Percentiles rank a stretch among this genome's conserved stretches.
Conservation (phyloP, 2,113 vertebrate species). For the Strigops habroptila region DNA sequence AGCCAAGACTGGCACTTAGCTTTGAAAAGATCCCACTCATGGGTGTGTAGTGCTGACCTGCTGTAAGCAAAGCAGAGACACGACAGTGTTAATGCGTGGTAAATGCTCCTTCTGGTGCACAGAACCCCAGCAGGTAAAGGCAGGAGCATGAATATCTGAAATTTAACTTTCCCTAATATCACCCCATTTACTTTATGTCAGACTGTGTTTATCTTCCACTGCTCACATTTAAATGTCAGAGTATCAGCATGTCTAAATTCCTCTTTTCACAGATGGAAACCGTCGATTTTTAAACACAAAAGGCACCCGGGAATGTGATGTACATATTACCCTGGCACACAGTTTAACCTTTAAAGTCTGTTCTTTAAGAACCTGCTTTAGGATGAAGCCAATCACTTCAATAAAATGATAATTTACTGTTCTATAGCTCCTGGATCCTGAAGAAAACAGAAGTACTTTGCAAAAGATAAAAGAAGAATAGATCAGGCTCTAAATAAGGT, state of each 20-base stretch:
- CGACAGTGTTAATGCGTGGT: background rate
- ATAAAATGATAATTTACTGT: constrained; percentile 4
- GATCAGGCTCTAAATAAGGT: background rate
- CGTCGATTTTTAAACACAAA: constrained; percentile 38
- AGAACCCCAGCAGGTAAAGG: background rate
- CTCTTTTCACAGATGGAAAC: constrained; percentile 34
- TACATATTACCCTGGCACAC: constrained; percentile 24
- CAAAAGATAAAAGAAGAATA: background rate
- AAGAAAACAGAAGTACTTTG: background rate
- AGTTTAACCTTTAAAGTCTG: constrained; percentile 27
- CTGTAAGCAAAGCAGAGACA: background rate
- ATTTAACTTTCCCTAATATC: constrained; percentile 18
- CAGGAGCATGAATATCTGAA: background rate
- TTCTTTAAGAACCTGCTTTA: background rate
- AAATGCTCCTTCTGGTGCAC: background rate
- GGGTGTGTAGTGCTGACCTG: background rate
- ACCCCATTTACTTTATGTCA: constrained; percentile 19
- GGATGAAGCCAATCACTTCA: background rate
- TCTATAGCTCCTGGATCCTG: background rate
- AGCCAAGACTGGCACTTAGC: background rate
- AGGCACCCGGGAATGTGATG: constrained; percentile 26
- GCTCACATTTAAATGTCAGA: constrained; percentile 58
- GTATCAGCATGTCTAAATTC: constrained; percentile 45
- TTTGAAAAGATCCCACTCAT: background rate
- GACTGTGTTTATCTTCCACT: constrained; percentile 27